These are phyloP conservation scores for Habrosyne pyritoides DNA, from an alignment of 2,888 invertebrate genomes.

Conservation along the genomic window DNA sequence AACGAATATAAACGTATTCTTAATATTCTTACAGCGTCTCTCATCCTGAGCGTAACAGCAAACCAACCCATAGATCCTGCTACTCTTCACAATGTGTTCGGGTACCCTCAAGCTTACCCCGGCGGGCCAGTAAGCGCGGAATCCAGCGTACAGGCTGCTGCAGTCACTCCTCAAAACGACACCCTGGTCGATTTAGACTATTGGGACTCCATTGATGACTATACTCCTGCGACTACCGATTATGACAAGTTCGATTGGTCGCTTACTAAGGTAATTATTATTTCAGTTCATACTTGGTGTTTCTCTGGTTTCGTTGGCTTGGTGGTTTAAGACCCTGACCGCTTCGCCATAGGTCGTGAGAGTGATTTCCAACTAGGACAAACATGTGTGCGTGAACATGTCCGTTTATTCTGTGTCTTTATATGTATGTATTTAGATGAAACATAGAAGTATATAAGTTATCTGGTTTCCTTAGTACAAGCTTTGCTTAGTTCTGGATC, in stretches of 20 bases:
- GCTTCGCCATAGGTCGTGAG: too few species aligned
- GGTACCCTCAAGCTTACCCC: constrained; percentile 24
- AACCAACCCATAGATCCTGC: constrained; percentile 37
- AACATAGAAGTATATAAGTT: too few species aligned
- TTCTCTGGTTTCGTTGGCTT: too few species aligned
- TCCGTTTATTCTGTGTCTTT: too few species aligned
- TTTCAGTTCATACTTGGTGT: not conserved
- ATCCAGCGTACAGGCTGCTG: constrained; percentile 38
- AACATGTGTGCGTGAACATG: too few species aligned
- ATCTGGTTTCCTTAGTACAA: too few species aligned
- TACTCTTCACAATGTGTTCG: constrained; percentile 53
- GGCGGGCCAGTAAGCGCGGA: constrained; percentile 9
- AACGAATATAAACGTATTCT: not conserved
- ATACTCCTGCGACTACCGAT: constrained; percentile 49
- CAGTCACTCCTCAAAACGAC: constrained; percentile 45
- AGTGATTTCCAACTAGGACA: too few species aligned
- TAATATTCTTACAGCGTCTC: constrained; percentile 34
- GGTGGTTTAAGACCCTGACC: too few species aligned
- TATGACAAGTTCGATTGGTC: constrained; percentile 88
- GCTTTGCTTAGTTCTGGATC: too few species aligned
- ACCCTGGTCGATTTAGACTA: constrained; percentile 52
- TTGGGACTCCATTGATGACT: constrained; percentile 51
- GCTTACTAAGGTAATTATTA: constrained; percentile 81
- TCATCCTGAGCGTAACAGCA: constrained; percentile 33
- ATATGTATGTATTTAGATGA: too few species aligned